Evolutionary conservation across 2,888 invertebrate genomes (phyloP).

Genomic region (Drosophila infuscata): DNA sequence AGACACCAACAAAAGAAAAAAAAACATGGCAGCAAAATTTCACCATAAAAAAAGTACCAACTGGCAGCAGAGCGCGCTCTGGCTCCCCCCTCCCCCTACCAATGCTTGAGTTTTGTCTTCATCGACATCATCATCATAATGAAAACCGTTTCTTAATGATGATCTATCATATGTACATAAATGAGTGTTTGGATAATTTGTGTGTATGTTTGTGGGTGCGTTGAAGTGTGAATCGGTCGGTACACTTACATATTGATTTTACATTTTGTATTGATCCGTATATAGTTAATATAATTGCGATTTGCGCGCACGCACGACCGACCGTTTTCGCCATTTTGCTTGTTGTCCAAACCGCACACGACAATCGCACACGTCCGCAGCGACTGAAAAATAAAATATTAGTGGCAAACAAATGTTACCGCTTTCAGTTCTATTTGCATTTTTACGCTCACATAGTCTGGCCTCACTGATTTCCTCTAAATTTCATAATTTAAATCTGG

Average conservation of each 20-base stretch:
- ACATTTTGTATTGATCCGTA: constrained; percentile 57
- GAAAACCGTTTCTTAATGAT: constrained; percentile 30
- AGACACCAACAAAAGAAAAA: constrained; percentile 52
- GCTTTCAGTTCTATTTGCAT: constrained; percentile 19
- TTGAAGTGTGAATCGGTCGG: constrained; percentile 30
- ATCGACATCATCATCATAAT: constrained; percentile 41
- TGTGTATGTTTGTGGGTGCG: constrained; percentile 12
- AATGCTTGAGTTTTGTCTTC: constrained; percentile 51
- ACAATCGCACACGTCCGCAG: constrained; percentile 53
- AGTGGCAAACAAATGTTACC: constrained; percentile 38
- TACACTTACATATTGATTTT: constrained; percentile 64
- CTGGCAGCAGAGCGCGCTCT: constrained; percentile 49
- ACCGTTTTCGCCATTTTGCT: constrained; percentile 69
- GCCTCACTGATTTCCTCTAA: constrained; percentile 22
- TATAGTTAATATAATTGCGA: constrained; percentile 64
- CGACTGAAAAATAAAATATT: constrained; percentile 55
- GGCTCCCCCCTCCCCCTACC: constrained; percentile 24
- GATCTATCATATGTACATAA: constrained; percentile 48
- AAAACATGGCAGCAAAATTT: constrained; percentile 75
- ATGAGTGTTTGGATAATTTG: constrained; percentile 21
- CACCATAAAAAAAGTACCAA: constrained; percentile 65
- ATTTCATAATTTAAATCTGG: neutral
- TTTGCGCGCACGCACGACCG: constrained; percentile 74
- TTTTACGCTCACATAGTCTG: constrained; percentile 20
- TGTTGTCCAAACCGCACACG: constrained; percentile 57